Base-by-base conservation (phyloP, 2,113 vertebrate species). In the Xenotilapia flavipinnis region DNA sequence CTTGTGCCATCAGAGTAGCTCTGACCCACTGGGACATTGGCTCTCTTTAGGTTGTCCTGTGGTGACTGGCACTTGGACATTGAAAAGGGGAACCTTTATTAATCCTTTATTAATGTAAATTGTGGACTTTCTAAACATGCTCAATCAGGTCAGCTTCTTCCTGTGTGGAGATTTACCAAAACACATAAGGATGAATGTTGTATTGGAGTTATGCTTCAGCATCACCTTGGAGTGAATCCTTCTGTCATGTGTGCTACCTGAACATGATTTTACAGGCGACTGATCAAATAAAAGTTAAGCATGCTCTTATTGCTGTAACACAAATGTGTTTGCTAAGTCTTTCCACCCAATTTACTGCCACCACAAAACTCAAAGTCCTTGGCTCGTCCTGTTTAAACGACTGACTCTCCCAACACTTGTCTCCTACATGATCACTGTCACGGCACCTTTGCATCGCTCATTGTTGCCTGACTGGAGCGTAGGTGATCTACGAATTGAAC, bases 401-500 rank as follows among this genome's bases (percentile, higher is more conserved):
- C 75, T 83, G 49, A 80, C 87, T 53, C 19, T 86, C 19, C 15
- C 7, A 36, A 31, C 86, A 84, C 86, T 87, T 73, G 82, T 79
- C 75, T 87, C 80, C 84, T 84, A 23, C 81, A 23, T 86, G 54
- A 75, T 84, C 83, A 7, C 36, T 8, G 70, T 77, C 23, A 77
- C 38, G 13, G 31, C 51, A 88, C 73, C 65, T 89, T 31, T 82
- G 77, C 13, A 9, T 79, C 9, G 1, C 80, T 88, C 40, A 33
- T 79, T 58, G 19, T 65, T 81, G 21, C 40, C 36, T 47, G 85
- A 80, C 80, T 77, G 88, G 31, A 75, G 58, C 26, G 73, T 81
- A 68, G 82, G 80, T 53, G 90, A 88, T 83, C 70, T 54, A 17
- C 28, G 3, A 62, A 83, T 82, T 90, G 56, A 92, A 81, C 79